These are phyloP conservation scores for Pristionchus japonicus DNA, from an alignment of 2,888 invertebrate species.

Conservation along the genomic window DNA sequence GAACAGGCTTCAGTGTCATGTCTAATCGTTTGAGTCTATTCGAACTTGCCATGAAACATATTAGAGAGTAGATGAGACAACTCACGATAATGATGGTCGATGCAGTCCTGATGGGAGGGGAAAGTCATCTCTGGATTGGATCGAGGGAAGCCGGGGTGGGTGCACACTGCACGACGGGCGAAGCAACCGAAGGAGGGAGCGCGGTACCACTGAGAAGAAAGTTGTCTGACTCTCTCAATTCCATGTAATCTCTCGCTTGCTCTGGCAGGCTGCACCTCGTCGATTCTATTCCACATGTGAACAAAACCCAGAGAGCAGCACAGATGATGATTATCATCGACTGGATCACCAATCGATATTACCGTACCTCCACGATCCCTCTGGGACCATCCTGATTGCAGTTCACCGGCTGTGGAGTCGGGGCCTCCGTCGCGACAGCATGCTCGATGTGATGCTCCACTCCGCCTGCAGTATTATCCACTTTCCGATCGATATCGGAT, in stretches of 20 bases:
- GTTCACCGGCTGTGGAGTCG: background rate
- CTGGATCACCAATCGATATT: background rate
- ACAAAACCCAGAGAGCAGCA: too few species aligned
- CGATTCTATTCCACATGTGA: too few species aligned
- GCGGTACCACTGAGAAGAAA: slow-evolving; percentile 1
- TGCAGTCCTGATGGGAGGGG: slow-evolving; percentile 34
- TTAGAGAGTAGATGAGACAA: too few species aligned
- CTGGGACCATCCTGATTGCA: slow-evolving; percentile 41
- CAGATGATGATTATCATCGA: background rate
- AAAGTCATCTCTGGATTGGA: slow-evolving; percentile 36
- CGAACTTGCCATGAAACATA: too few species aligned
- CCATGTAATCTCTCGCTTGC: too few species aligned
- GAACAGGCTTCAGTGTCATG: too few species aligned
- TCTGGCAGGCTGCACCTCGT: too few species aligned
- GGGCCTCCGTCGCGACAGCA: background rate
- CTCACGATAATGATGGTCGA: slow-evolving; percentile 43
- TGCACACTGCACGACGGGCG: background rate
- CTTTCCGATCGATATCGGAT: background rate
- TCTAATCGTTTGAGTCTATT: too few species aligned
- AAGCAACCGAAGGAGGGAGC: background rate
- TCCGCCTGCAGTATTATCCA: background rate
- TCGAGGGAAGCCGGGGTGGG: slow-evolving; percentile 14
- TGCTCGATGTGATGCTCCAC: background rate
- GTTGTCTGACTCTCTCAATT: background rate
- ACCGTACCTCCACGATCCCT: slow-evolving; percentile 16